These are phyloP conservation scores for Petrophora chlorosata DNA, from an alignment of 2,888 invertebrate genomes.

Conservation along the genomic window DNA sequence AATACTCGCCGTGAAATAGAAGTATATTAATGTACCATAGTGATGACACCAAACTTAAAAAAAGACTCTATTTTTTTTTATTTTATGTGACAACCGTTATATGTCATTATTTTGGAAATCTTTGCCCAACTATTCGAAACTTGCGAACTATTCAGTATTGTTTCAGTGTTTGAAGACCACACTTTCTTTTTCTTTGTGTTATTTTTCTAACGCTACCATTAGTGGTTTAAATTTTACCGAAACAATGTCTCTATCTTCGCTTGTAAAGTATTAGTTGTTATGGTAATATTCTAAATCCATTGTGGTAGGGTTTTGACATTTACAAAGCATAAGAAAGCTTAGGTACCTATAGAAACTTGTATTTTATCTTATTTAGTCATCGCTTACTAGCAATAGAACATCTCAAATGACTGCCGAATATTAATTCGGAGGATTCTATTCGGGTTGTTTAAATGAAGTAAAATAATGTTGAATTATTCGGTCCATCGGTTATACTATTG, in stretches of 20 bases:
- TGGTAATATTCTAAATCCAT: conserved; percentile 15
- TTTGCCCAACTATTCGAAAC: conserved; percentile 4
- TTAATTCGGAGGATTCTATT: no score
- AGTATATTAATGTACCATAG: conserved; percentile 16
- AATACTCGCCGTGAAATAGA: conserved; percentile 23
- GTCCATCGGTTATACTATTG: no score
- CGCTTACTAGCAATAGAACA: no score
- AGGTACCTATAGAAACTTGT: no score
- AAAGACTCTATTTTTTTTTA: not conserved
- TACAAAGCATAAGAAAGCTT: no score
- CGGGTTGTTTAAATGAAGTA: no score
- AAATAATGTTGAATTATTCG: no score
- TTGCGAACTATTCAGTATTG: conserved; percentile 29
- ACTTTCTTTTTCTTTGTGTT: conserved; percentile 50
- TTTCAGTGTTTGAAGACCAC: conserved; percentile 34
- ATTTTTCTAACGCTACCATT: conserved; percentile 17
- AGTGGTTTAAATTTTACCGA: conserved; percentile 12
- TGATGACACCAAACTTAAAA: not conserved
- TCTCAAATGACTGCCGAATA: no score
- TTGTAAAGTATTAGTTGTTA: conserved; percentile 31
- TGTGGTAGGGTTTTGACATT: no score
- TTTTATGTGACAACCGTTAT: not conserved
- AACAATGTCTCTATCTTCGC: conserved; percentile 12
- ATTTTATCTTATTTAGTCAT: no score
- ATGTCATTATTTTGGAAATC: not conserved